Base-by-base conservation (phyloP, 2,113 vertebrate genomes). In the Leucoraja erinaceus region DNA sequence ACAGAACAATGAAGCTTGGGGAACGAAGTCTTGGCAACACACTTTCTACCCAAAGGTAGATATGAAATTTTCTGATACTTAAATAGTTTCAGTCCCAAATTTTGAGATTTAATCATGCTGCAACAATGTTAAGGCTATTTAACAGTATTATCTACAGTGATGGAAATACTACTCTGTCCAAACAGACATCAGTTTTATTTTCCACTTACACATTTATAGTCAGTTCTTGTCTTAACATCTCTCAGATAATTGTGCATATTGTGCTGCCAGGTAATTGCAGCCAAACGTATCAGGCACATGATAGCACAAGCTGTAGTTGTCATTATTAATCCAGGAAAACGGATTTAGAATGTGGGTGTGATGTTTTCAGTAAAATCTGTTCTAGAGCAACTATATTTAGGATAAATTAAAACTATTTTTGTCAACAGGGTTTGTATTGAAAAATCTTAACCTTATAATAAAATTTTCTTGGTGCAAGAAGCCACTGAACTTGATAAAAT, bases 151-250 rank as follows among this genome's bases (percentile, higher is more conserved):
- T 88, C n/a, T 66, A 3, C 54, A 56, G 6, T 66, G 59, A 4
- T 31, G 61, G n/a, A 31, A 90, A 16, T 33, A 90, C 38, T 90
- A 83, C 54, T 25, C 18, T 56, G 20, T 59, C 79, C 22, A 83
- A 83, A 83, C 79, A 83, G 47, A 83, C 22, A 83, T 83, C 54
- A 66, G 7, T 90, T 90, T 90, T 33, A 38, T 31, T 28, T 31
- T 90, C 12, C 84, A 68, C 66, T 63, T 56, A 66, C 86, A 68
- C 6, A 90, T n/a, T 83, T 83, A 68, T 38, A 90, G 86, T 66
- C 11, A 88, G 25, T 31, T 31, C 86, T 90, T 90, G 86, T 68
- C 86, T 90, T 31, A 68, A 66, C 59, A 90, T 90, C 63, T 90
- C 28, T 38, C 63, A 90, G 63, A 63, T 66, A 90, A 90, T 88